Evolutionary conservation across 2,888 invertebrate species (phyloP).

Genomic region (Embidobia sp.): DNA sequence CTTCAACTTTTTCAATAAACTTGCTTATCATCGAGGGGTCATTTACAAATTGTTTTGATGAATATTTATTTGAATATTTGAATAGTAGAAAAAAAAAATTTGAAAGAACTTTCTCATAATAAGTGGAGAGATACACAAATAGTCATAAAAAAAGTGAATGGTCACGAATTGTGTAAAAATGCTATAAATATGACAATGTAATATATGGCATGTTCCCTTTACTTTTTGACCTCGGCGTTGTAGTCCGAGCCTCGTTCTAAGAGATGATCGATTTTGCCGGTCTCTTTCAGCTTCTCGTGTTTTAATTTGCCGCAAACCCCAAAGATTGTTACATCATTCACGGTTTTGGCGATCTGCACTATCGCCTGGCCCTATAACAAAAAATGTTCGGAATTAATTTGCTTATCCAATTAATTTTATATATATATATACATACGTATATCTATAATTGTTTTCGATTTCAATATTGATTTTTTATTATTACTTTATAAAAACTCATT

Average conservation of each 20-base stretch:
- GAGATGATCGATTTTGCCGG: conserved; percentile 88
- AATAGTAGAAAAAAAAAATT: neutral
- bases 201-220: conserved; percentile 75
- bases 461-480: no score
- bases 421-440: no score
- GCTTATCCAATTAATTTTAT: no score
- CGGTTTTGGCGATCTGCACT: conserved; percentile 90
- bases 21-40: conserved; percentile 6
- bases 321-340: conserved; percentile 90
- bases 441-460: no score
- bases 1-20: neutral
- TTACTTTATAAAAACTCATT: no score
- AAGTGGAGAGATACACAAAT: neutral
- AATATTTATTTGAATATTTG: neutral
- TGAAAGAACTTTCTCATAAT: no score
- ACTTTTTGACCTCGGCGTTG: conserved; percentile 92
- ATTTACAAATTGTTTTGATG: conserved; percentile 1
- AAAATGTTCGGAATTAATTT: no score
- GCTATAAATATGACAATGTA: conserved; percentile 35
- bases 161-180: conserved; percentile 13
- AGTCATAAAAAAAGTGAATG: conserved; percentile 14
- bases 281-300: conserved; percentile 90
- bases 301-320: conserved; percentile 93
- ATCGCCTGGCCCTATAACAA: conserved; percentile 90
- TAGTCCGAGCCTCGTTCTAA: conserved; percentile 92